Base-by-base conservation (phyloP, 2,113 vertebrate genomes). In the Thymallus thymallus region DNA sequence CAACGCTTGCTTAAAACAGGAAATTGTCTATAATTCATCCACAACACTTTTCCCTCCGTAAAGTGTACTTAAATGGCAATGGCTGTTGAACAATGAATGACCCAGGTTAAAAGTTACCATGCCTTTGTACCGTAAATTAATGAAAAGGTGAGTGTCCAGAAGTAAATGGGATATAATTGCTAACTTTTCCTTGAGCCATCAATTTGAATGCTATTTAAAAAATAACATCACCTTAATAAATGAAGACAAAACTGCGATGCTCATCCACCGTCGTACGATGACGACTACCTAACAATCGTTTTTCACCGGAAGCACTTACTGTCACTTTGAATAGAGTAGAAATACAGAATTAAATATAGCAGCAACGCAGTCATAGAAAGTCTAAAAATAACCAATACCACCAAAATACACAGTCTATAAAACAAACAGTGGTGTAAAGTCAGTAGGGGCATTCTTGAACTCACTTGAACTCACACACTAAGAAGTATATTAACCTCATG, bases 51-150 rank as follows among this genome's bases (percentile, higher is more conserved):
- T 77, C 75, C 81, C 75, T 77, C 81, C 70, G 75, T 78, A 73
- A 80, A 84, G 68, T 56, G 64, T 79, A 71, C 74, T 74, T 80
- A 88, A 80, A 91, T 84, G 86, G 84, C 85, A 88, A 78, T 78
- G 80, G 73, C 70, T 75, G 83, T 86, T 90, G 14, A 90, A 86
- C 91, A 88, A 86, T 85, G 74, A 85, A 89, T 83, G 78, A 79
- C 69, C 79, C 32, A 20, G 76, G 79, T 90, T 85, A 79, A 84
- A 90, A 88, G 84, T 85, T 84, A 82, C 71, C 64, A 75, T 86
- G 88, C 85, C 35, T 58, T 51, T 5, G 16, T 51, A 51, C 48
- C 16, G 48, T 18, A 90, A 87, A 91, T 91, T 82, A 87, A 90
- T 80, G 83, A 86, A 75, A 73, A 85, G 83, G 76, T 30, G 20